phyloP scores from a whole-genome alignment of 2,113 vertebrate genomes.

The Numida meleagris region DNA sequence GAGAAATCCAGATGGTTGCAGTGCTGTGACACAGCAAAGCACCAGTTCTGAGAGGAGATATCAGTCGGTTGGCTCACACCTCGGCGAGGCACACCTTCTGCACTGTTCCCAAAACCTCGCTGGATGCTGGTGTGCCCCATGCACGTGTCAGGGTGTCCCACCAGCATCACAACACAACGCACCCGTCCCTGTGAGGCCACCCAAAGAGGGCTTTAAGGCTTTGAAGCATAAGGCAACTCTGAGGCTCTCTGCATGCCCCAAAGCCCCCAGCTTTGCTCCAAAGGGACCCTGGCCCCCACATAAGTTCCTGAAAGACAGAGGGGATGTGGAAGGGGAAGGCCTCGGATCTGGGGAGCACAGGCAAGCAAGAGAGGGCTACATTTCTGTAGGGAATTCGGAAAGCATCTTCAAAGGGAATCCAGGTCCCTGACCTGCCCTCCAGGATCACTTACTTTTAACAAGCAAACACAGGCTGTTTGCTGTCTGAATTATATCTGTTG shows the following conservation, averaged over 20 bases:
- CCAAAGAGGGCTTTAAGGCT: not conserved
- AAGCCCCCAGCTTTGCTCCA: not conserved
- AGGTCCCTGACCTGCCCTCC: not conserved
- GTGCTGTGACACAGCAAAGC: not conserved
- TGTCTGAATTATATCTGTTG: not conserved
- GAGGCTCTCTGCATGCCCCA: not conserved
- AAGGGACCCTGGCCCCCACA: not conserved
- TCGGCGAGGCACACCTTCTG: not conserved
- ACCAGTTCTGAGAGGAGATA: not conserved
- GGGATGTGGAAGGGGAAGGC: not conserved
- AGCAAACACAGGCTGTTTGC: not conserved
- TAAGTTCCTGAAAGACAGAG: not conserved
- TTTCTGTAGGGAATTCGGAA: not conserved
- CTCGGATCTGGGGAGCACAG: accelerated
- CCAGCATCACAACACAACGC: not conserved
- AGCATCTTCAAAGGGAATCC: not conserved
- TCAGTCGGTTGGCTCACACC: not conserved
- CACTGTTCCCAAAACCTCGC: not conserved
- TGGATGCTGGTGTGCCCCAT: accelerated
- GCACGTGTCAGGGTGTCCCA: not conserved
- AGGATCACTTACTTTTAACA: not conserved
- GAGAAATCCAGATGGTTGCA: not conserved
- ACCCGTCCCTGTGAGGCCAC: not conserved
- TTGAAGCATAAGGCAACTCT: not conserved
- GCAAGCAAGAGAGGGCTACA: not conserved